Conservation (phyloP, 2,888 invertebrate species). For the Anthoptus insignis region DNA sequence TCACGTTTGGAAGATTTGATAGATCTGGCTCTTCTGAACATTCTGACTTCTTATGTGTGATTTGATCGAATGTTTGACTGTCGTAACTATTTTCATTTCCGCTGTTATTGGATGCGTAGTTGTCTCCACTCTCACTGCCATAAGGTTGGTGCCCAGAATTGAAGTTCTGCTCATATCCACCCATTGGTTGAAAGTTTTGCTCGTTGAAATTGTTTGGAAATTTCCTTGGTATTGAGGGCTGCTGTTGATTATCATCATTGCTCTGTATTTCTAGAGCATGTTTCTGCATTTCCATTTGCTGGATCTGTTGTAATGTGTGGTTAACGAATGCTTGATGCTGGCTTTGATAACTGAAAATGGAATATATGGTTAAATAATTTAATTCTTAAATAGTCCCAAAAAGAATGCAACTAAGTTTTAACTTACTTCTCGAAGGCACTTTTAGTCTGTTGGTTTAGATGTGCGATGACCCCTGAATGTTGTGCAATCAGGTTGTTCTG, state of each 20-base stretch:
- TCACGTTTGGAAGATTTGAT: conserved; percentile 73
- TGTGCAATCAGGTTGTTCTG: conserved; percentile 94
- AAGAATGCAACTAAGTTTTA: background rate
- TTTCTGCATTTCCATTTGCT: conserved; percentile 94
- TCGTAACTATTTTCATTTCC: conserved; percentile 84
- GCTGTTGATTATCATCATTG: conserved; percentile 67
- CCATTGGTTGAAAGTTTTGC: conserved; percentile 66
- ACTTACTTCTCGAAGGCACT: conserved; percentile 92
- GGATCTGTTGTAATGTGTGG: conserved; percentile 96
- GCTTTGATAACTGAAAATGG: conserved; percentile 90
- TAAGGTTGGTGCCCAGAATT: conserved; percentile 69
- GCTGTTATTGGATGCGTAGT: conserved; percentile 77
- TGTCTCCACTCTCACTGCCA: conserved; percentile 79
- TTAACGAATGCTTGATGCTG: conserved; percentile 98
- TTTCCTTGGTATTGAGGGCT: conserved; percentile 63
- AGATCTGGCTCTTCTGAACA: conserved; percentile 67
- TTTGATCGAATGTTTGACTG: conserved; percentile 79
- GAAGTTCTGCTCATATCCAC: conserved; percentile 69
- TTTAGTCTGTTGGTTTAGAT: conserved; percentile 93
- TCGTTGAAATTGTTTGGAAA: conserved; percentile 75
- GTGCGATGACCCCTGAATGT: conserved; percentile 92
- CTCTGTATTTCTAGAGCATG: conserved; percentile 87
- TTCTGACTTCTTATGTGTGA: conserved; percentile 66
- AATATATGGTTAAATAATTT: conserved; percentile 13
- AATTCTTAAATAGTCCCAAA: conserved; percentile 23